A percentile compares a stretch with the other conserved stretches of the same genome.
phyloP scores from a whole-genome alignment of 2,888 invertebrate species.

The Pollenia amentaria region DNA sequence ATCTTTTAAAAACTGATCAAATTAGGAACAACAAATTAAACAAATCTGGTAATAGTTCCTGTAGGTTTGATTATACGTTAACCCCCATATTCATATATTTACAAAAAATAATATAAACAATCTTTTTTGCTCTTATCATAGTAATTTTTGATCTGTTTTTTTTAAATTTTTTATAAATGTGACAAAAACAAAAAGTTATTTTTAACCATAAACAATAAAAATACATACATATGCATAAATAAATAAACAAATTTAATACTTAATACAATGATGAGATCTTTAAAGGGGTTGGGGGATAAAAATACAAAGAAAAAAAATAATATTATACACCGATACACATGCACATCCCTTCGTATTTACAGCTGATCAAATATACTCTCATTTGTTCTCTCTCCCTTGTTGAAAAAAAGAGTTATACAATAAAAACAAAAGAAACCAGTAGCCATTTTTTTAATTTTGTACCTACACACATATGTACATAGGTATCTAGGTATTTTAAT shows the following conservation, averaged over 20 bases:
- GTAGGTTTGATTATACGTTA: too few species aligned
- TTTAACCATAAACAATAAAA: slow-evolving; percentile 62
- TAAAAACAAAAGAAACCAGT: slow-evolving; percentile 24
- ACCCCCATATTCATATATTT: too few species aligned
- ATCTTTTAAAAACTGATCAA: too few species aligned
- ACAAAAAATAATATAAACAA: too few species aligned
- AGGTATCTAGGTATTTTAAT: too few species aligned
- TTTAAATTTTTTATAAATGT: slow-evolving; percentile 29
- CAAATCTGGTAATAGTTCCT: too few species aligned
- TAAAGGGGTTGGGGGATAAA: neutral
- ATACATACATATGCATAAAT: slow-evolving; percentile 24
- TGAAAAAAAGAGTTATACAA: slow-evolving; percentile 14
- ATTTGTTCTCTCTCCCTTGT: neutral
- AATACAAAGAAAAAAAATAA: slow-evolving; percentile 10
- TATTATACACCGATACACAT: neutral
- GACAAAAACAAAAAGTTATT: slow-evolving; percentile 62
- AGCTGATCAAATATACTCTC: slow-evolving; percentile 30
- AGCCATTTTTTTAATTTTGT: slow-evolving; percentile 49
- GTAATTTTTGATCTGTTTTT: slow-evolving; percentile 11
- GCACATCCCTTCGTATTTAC: neutral
- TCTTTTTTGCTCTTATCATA: slow-evolving; percentile 54
- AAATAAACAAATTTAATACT: slow-evolving; percentile 33
- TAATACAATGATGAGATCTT: slow-evolving; percentile 21
- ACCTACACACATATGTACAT: too few species aligned
- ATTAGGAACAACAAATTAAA: too few species aligned